These are phyloP conservation scores for Aurelia aurita complex sp. Pacific DNA, from an alignment of 30 jellyfish, hydroid and myxozoan species.

Conservation along the genomic window DNA sequence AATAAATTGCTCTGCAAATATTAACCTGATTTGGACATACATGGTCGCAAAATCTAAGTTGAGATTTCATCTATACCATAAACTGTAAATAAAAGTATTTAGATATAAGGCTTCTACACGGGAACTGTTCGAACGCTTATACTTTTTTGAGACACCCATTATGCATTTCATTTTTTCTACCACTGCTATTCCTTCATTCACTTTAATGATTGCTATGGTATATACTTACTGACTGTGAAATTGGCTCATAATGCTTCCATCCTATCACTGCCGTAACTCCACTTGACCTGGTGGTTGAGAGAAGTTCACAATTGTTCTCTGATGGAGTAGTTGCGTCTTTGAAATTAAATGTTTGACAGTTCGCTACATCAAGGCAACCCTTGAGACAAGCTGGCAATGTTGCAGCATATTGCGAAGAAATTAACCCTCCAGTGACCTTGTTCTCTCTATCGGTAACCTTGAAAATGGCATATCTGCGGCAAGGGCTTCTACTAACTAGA, in stretches of 20 bases:
- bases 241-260: constrained; percentile 54
- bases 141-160: too few relatives aligned
- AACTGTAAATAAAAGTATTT: too few relatives aligned
- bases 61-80: too few relatives aligned
- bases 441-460: constrained; percentile 22
- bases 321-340: neutral
- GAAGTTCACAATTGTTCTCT: constrained; percentile 22
- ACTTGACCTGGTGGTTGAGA: constrained; percentile 4
- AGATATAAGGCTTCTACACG: too few relatives aligned
- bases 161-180: too few relatives aligned
- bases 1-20: too few relatives aligned
- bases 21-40: too few relatives aligned
- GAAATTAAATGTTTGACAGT: constrained; percentile 37
- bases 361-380: constrained; percentile 16
- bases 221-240: constrained; percentile 29
- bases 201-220: too few relatives aligned
- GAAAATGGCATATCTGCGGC: constrained; percentile 33
- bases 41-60: too few relatives aligned
- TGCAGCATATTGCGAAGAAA: neutral
- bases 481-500: neutral
- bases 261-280: constrained; percentile 34
- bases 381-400: constrained; percentile 16
- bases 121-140: too few relatives aligned
- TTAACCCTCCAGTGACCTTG: constrained; percentile 26
- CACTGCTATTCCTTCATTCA: too few relatives aligned